Evolutionary conservation across 2,888 invertebrate genomes (phyloP), one percentile per base, ranked within the genome.

Genomic region (Griposia aprilina): DNA sequence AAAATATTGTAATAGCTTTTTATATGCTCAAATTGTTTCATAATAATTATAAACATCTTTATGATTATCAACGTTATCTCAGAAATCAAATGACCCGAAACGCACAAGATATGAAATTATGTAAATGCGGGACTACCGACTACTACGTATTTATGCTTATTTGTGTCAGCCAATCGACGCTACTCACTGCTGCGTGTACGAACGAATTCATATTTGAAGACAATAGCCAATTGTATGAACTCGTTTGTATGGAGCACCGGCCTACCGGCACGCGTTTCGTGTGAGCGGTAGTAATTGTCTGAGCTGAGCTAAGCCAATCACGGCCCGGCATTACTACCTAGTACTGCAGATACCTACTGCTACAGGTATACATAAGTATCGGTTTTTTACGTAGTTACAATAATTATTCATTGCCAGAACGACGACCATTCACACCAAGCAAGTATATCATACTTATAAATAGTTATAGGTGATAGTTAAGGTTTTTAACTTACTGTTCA

Each of bases 401-500:
- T 17, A 1, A 57, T 59, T 15, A 59, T n/a, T 62, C 23, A 11
- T 30, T 20, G 11, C 11, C 30, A 67, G 26, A 67, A 48, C 13
- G 20, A 20, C 11, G 26, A 13, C 20, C 13, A 30, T 15, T 20
- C 15, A 30, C 8, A 50, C 23, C 6, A 17, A 7, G 68, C 20
- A 41, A 57, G 17, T 23, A 74, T 48, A 70, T 15, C 3, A 48
- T 17, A 48, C 23, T 26, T 48, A 2, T 26, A 60, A 48, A 48
- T 45, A 4, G 1, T 13, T 63, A 23, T 0, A 63, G 60, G 15
- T n/a, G n/a, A 55, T 48, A 5, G 30, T 26, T 13, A 50, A 41
- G 17, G 23, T 59, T n/a, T 59, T 62, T 55, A 78, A 95, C 96
- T 94, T 86, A 97, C 96, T 94, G 95, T 84, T 95, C 94, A 2